Base-by-base conservation (phyloP, 2,888 invertebrate genomes). In the Diarsia mendica region DNA sequence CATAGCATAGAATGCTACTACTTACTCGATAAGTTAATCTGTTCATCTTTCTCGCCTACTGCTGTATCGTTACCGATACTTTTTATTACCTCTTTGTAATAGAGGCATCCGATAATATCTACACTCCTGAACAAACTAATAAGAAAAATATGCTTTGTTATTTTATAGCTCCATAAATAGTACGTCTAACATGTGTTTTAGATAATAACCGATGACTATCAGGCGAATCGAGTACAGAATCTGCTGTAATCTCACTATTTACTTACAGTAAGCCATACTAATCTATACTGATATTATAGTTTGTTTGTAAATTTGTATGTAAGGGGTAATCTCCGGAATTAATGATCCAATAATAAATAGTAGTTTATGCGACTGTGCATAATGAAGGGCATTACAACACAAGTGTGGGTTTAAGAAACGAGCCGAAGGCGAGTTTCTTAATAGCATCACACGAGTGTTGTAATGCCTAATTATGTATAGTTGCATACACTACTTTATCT, bases 131-230 rank as follows among this genome's bases (percentile, higher is more conserved):
- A 79, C 39, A 69, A 20, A 69, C 33, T 53, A 65, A 73, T 72
- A 51, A 83, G 39, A 78, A 63, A 61, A 67, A n/a, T 20, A 67
- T 64, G 58, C 23, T 60, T 68, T 58, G 58, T 73, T 73, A 49
- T 63, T 79, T 73, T 70, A 84, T 73, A 28, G 67, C 72, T 55
- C 69, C 63, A 23, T 53, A 67, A 66, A 83, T n/a, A 69, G 49
- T 69, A 66, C 4, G 55, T 15, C 23, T 49, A 69, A 64, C 70
- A 65, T 84, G 63, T 73, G 67, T 84, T 71, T 67, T 48, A 80
- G 60, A 70, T 84, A 74, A 80, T 61, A 44, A 10, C 67, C 44
- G 74, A 84, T 71, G 67, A 68, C 39, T 80, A 74, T 84, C 69
- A 13, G 5, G 63, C 55, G 63, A 67, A 71, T 64, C 67, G 70